Conservation (phyloP, 2,888 invertebrate species). For the Sepioteuthis lessoniana region DNA sequence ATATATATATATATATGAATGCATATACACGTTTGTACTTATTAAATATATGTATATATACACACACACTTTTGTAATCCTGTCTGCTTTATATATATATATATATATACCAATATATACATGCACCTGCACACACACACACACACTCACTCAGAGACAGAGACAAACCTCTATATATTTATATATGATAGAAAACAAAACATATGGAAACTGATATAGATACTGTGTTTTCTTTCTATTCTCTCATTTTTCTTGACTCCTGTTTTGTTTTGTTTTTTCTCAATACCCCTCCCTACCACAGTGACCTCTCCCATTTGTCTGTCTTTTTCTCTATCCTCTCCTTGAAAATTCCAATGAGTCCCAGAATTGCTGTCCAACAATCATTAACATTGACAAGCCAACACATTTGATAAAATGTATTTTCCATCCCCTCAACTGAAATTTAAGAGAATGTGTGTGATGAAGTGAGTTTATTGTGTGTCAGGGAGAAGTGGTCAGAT, state of each 20-base stretch:
- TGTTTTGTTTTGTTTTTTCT: background rate
- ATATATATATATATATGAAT: slow-evolving; percentile 10
- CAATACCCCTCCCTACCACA: background rate
- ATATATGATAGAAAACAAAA: too few relatives aligned
- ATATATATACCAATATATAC: background rate
- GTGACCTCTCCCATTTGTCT: background rate
- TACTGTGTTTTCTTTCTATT: background rate
- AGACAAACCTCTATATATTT: too few relatives aligned
- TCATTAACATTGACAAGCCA: too few relatives aligned
- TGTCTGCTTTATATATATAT: background rate
- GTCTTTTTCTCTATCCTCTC: background rate
- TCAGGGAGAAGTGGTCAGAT: too few relatives aligned
- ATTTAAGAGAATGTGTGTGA: too few relatives aligned
- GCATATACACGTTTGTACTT: background rate
- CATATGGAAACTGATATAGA: background rate
- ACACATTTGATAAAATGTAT: too few relatives aligned
- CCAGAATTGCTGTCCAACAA: too few relatives aligned
- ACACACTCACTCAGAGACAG: too few relatives aligned
- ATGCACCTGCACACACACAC: too few relatives aligned
- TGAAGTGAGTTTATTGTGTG: too few relatives aligned
- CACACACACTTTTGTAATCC: background rate
- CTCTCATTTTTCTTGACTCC: background rate
- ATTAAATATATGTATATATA: slow-evolving; percentile 17
- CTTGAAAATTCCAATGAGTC: background rate
- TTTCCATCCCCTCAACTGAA: too few relatives aligned